A percentile compares a stretch with the other conserved stretches of the same genome.
Conservation (phyloP, 2,888 invertebrate genomes). For the Cybosia mesomella region DNA sequence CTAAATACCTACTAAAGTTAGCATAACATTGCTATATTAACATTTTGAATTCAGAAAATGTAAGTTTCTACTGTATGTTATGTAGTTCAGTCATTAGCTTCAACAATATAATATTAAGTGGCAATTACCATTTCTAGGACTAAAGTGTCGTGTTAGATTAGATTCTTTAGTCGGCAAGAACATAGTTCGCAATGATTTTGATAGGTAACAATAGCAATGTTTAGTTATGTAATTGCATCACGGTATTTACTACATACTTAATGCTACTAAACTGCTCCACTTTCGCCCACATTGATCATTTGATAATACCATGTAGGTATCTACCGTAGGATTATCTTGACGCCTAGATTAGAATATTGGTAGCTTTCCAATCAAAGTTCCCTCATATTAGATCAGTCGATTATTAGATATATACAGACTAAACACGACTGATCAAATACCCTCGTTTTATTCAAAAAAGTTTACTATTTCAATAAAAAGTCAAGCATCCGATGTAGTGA, state of each 20-base stretch:
- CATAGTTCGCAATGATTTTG: constrained; percentile 8
- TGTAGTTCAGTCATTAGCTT: neutral
- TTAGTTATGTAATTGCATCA: constrained; percentile 8
- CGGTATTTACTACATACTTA: constrained; percentile 5
- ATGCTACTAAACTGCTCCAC: constrained; percentile 5
- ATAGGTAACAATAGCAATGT: constrained; percentile 9
- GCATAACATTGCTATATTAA: neutral
- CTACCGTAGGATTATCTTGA: neutral
- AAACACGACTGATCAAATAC: neutral
- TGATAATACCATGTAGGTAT: neutral
- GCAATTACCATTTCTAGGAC: neutral
- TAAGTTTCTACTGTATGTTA: neutral
- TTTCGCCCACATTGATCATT: constrained; percentile 15
- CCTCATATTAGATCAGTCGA: neutral
- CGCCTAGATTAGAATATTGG: neutral
- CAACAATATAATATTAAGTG: neutral
- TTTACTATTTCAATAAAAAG: neutral
- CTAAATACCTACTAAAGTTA: neutral
- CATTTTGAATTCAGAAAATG: neutral
- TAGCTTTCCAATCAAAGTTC: neutral
- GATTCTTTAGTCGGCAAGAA: neutral
- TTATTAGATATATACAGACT: neutral
- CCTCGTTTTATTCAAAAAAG: neutral
- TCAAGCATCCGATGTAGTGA: constrained; percentile 6
- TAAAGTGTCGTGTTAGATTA: neutral